Evolutionary conservation across 2,797 vertebrate species (phyloP).

Genomic region (Staurois parvus): DNA sequence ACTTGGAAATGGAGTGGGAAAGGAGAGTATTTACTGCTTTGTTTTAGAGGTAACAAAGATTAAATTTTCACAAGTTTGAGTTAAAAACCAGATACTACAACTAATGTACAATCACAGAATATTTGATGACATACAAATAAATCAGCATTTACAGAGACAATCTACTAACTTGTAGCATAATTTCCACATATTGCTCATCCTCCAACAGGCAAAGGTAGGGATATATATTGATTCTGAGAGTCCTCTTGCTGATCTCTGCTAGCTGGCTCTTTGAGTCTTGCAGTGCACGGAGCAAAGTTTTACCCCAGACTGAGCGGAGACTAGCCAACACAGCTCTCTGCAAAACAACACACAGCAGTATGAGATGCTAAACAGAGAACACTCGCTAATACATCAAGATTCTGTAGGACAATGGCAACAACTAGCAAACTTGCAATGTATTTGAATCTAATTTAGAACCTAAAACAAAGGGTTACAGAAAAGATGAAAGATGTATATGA

Average conservation of each 20-base stretch:
- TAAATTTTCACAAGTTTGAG: no score
- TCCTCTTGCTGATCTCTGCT: slow-evolving; percentile 60
- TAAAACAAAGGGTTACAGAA: neutral
- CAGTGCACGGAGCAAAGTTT: slow-evolving; percentile 76
- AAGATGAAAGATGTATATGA: neutral
- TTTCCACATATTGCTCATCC: slow-evolving; percentile 81
- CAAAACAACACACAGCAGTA: neutral
- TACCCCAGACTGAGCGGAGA: slow-evolving; percentile 79
- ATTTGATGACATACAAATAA: no score
- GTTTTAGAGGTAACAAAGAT: no score
- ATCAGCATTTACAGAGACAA: neutral
- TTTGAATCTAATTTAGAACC: no score
- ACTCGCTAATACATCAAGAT: neutral
- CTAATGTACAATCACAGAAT: no score
- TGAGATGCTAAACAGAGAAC: neutral
- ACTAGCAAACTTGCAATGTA: no score
- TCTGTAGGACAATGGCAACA: no score
- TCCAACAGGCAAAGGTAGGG: slow-evolving; percentile 88
- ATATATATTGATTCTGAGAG: slow-evolving; percentile 73
- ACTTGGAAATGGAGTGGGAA: no score
- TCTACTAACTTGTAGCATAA: slow-evolving; percentile 87
- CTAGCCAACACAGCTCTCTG: slow-evolving; percentile 81
- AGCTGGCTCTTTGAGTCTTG: slow-evolving; percentile 77
- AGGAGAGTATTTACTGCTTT: no score
- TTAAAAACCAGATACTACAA: no score